Evolutionary conservation across 2,888 invertebrate species (phyloP).

Genomic region (Rhagonycha lutea): DNA sequence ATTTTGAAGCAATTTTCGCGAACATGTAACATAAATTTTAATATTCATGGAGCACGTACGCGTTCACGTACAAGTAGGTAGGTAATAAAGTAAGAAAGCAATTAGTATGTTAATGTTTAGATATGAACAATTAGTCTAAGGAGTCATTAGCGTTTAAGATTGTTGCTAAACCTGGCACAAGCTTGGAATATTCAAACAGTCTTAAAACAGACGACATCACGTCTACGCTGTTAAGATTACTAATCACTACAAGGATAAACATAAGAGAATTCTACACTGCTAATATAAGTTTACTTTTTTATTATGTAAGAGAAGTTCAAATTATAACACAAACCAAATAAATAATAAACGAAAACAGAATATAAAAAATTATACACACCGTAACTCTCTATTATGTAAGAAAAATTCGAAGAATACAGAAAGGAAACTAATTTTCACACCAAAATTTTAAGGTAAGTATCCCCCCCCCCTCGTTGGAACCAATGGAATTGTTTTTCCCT

Average conservation of each 20-base stretch:
- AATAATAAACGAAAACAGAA: no score
- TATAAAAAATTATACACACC: no score
- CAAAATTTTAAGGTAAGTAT: no score
- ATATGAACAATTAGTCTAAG: conserved; percentile 55
- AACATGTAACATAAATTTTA: conserved; percentile 27
- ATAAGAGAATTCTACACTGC: conserved; percentile 38
- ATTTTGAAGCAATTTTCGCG: conserved; percentile 22
- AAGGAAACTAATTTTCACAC: no score
- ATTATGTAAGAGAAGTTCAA: no score
- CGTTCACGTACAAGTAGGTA: conserved; percentile 44
- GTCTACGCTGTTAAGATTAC: conserved; percentile 54
- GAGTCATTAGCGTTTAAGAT: conserved; percentile 49
- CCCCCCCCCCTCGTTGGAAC: no score
- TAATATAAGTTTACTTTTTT: conserved; percentile 7
- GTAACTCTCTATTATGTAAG: no score
- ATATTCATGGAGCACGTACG: conserved; percentile 37
- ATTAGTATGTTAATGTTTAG: conserved; percentile 55
- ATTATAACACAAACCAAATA: not conserved
- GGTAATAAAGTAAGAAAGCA: conserved; percentile 50
- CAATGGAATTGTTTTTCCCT: no score
- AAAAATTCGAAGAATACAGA: no score
- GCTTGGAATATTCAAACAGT: conserved; percentile 58
- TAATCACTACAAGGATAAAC: conserved; percentile 41
- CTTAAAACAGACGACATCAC: conserved; percentile 54
- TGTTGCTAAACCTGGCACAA: conserved; percentile 52